These are phyloP conservation scores for Cliona cf. orientalis DNA, from an alignment of 37 sponge, comb jelly and placozoan genomes.

Conservation along the genomic window DNA sequence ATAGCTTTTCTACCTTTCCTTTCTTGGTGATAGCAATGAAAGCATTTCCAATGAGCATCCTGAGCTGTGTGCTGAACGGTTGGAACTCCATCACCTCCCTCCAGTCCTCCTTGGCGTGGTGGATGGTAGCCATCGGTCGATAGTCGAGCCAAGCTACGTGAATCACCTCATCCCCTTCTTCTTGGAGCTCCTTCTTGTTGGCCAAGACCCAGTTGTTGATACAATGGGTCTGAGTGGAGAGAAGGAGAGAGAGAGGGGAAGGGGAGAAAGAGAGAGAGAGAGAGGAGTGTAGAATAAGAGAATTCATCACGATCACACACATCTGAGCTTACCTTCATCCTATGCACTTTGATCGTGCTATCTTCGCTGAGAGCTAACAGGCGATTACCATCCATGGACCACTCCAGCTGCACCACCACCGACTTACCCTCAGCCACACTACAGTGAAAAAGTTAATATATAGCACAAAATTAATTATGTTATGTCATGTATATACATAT, in stretches of 20 bases:
- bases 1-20: conserved; percentile 35
- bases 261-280: not conserved
- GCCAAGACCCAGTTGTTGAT: conserved; percentile 61
- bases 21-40: conserved; percentile 49
- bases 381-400: conserved; percentile 44
- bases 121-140: conserved; percentile 38
- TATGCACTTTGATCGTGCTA: conserved; percentile 40
- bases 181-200: conserved; percentile 31
- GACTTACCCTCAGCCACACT: conserved; percentile 35
- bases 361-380: conserved; percentile 46
- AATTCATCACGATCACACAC: not conserved
- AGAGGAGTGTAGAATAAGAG: not conserved
- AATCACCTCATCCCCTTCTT: conserved; percentile 2
- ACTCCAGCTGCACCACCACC: conserved; percentile 14
- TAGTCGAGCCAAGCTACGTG: conserved; percentile 59
- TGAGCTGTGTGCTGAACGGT: conserved; percentile 38
- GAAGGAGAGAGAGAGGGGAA: not conserved
- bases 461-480: not conserved
- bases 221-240: conserved; percentile 16
- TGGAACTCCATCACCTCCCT: conserved; percentile 50
- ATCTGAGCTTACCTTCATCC: conserved; percentile 52
- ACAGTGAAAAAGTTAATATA: not conserved
- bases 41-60: conserved; percentile 41
- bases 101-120: conserved; percentile 52
- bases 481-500: not conserved